Evolutionary conservation across 2,888 invertebrate species (phyloP).

Genomic region (Eustalomyia histrio): DNA sequence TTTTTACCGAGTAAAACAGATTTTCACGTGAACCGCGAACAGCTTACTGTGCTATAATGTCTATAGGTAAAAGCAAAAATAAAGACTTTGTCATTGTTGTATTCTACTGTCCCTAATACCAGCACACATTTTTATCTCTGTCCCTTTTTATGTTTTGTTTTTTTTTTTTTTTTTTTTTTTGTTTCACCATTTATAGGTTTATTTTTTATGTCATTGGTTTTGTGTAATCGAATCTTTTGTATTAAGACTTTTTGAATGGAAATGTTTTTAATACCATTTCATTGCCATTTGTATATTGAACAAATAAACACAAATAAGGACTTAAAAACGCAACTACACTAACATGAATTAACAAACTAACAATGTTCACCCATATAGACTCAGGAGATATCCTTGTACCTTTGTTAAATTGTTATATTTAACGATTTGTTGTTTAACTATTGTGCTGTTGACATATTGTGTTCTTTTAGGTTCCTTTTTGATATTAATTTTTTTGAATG

Average conservation of each 20-base stretch:
- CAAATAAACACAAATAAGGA: slow-evolving; percentile 21
- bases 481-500: background rate
- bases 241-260: slow-evolving; percentile 41
- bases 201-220: slow-evolving; percentile 30
- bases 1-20: no score
- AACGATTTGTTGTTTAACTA: slow-evolving; percentile 34
- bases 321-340: background rate
- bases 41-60: no score
- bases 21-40: no score
- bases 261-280: slow-evolving; percentile 41
- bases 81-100: no score
- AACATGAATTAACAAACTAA: background rate
- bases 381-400: slow-evolving; percentile 23
- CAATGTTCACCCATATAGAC: background rate
- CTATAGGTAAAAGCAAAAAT: no score
- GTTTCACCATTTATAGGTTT: slow-evolving; percentile 28
- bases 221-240: slow-evolving; percentile 51
- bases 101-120: slow-evolving; percentile 7
- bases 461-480: slow-evolving; percentile 5
- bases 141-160: background rate
- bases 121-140: background rate
- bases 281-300: slow-evolving; percentile 34
- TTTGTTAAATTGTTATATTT: slow-evolving; percentile 37
- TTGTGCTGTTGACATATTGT: slow-evolving; percentile 43
- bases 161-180: background rate